phyloP scores from a whole-genome alignment of 2,113 vertebrate genomes.

The Pan troglodytes region NHGRI_mPanTro3-v2.1_pri NC_072401.2:57552001-57552500 shows the following conservation, averaged over 20 bases:
- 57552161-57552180: neutral
- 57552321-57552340: slow-evolving; percentile 53
- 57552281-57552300: slow-evolving; percentile 20
- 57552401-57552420: slow-evolving; percentile 47
- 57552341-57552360: slow-evolving; percentile 47
- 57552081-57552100: neutral
- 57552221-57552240: neutral
- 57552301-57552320: slow-evolving; percentile 55
- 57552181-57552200: neutral
- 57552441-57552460: slow-evolving; percentile 55
- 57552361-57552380: slow-evolving; percentile 54
- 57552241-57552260: neutral
- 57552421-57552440: neutral
- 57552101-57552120: neutral
- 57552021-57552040: neutral
- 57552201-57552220: neutral
- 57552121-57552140: neutral
- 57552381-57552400: slow-evolving; percentile 32
- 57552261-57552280: neutral
- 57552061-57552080: slow-evolving; percentile 17
- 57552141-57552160: neutral
- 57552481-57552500: slow-evolving; percentile 60
- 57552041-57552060: neutral
- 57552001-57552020: neutral
- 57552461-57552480: slow-evolving; percentile 57